phyloP scores from a whole-genome alignment of 2,797 vertebrate genomes.

The Ctenopoma multispine region DNA sequence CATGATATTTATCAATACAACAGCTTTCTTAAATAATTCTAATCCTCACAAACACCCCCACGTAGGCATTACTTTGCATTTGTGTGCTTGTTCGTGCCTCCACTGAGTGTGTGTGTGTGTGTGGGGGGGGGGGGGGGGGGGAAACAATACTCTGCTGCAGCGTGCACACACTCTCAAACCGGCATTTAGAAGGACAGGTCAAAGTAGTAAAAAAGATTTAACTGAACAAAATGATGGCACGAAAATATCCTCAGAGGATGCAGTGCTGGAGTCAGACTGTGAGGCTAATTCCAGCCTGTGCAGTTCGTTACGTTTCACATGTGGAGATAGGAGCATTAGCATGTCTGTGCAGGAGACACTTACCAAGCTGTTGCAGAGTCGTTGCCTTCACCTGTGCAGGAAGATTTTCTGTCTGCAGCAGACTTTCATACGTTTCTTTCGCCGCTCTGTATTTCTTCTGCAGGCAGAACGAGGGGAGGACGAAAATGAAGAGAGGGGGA shows the following conservation, averaged over 20 bases:
- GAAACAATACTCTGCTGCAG: constrained; percentile 28
- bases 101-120: no score
- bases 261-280: no score
- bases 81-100: not conserved
- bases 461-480: constrained; percentile 40
- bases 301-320: not conserved
- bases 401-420: constrained; percentile 96
- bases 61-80: not conserved
- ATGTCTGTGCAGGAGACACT: constrained; percentile 67
- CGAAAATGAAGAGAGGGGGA: constrained; percentile 3
- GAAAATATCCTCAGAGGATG: no score
- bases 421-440: constrained; percentile 97
- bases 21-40: not conserved
- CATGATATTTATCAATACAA: not conserved
- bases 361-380: constrained; percentile 97
- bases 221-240: not conserved
- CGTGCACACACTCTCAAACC: not conserved
- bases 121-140: constrained; percentile 31
- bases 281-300: no score
- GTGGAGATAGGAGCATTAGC: not conserved
- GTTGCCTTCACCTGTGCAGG: constrained; percentile 98
- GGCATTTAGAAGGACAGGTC: constrained; percentile 8
- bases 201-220: constrained; percentile 3
- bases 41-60: not conserved
- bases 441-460: constrained; percentile 98